Percentiles rank a stretch among this genome's conserved stretches.
Conservation (phyloP, 2,113 vertebrate species). For the Tragelaphus strepsiceros region DNA sequence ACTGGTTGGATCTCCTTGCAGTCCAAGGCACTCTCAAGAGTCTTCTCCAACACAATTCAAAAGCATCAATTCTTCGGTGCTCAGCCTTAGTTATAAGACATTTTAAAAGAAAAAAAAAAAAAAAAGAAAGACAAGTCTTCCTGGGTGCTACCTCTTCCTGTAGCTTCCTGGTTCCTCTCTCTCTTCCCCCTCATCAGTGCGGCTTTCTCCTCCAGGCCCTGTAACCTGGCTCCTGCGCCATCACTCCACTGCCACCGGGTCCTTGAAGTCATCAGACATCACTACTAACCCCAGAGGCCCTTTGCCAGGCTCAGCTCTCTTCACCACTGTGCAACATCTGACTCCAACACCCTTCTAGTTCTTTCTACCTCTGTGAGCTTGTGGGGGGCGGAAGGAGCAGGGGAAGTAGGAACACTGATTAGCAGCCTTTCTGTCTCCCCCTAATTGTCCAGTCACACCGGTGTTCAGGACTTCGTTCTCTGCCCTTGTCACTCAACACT, state of each 20-base stretch:
- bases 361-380: neutral
- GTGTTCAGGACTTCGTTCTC: neutral
- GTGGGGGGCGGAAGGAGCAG: accelerated
- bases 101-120: neutral
- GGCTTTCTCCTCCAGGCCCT: neutral
- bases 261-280: neutral
- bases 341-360: neutral
- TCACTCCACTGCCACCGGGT: neutral
- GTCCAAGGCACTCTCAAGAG: too few species aligned
- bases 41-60: too few species aligned
- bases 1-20: too few species aligned
- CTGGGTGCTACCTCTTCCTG: neutral
- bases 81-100: neutral
- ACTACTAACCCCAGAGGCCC: neutral
- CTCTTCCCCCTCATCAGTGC: neutral
- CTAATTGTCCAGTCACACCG: neutral
- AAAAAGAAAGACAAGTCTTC: neutral
- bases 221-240: neutral
- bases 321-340: neutral
- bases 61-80: too few species aligned
- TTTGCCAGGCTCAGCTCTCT: neutral
- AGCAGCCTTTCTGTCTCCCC: neutral
- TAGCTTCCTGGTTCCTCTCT: neutral
- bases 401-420: neutral
- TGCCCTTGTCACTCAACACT: neutral